Evolutionary conservation across 30 jellyfish, hydroid and myxozoan genomes (phyloP).

Genomic region (Aurelia sp.): DNA sequence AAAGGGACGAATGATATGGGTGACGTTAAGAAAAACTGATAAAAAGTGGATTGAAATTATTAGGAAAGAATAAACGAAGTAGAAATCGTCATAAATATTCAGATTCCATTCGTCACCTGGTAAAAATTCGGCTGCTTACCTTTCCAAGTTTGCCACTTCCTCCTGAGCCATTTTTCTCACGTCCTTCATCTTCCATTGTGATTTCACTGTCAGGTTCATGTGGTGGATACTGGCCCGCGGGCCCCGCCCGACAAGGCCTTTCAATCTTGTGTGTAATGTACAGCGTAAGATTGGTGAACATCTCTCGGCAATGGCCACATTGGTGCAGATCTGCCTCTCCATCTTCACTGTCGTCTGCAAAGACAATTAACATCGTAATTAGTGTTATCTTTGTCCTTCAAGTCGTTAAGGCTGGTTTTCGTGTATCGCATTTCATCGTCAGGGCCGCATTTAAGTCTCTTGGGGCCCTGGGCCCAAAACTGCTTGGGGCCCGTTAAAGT

Average conservation of each 20-base stretch:
- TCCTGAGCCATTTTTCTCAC: constrained; percentile 15
- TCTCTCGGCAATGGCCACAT: constrained; percentile 90
- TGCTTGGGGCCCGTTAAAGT: too few relatives aligned
- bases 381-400: too few relatives aligned
- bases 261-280: constrained; percentile 87
- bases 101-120: background rate
- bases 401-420: too few relatives aligned
- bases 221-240: background rate
- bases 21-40: too few relatives aligned
- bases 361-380: background rate
- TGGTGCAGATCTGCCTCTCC: constrained; percentile 95
- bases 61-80: too few relatives aligned
- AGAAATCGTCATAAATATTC: too few relatives aligned
- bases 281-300: constrained; percentile 79
- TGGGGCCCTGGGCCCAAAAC: too few relatives aligned
- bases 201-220: constrained; percentile 6
- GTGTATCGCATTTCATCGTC: too few relatives aligned
- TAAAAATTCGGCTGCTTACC: background rate
- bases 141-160: background rate
- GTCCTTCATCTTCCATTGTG: constrained; percentile 27
- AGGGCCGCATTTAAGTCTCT: too few relatives aligned
- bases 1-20: too few relatives aligned
- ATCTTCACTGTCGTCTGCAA: constrained; percentile 73
- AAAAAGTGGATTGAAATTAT: too few relatives aligned
- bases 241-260: constrained; percentile 74